These are phyloP conservation scores for Crocallis elinguaria DNA, from an alignment of 2,888 invertebrate species.

Conservation along the genomic window DNA sequence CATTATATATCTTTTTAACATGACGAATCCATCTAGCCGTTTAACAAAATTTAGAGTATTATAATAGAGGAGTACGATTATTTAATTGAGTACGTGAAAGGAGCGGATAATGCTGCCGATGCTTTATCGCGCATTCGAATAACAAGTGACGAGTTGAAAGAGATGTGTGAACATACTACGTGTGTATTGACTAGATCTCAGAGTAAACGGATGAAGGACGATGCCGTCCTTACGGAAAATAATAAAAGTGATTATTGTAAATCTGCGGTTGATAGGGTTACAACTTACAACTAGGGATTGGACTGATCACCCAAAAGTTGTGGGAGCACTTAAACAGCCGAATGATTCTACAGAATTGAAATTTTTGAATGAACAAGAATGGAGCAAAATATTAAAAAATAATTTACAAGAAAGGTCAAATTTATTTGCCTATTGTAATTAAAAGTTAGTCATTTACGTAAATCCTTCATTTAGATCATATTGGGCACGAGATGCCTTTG, in stretches of 20 bases:
- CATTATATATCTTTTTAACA: constrained; percentile 24
- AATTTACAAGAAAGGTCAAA: too few species aligned
- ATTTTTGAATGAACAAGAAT: neutral
- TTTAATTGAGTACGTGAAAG: constrained; percentile 15
- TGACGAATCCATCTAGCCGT: constrained; percentile 10
- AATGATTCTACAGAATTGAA: neutral
- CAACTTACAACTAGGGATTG: neutral
- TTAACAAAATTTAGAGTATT: constrained; percentile 11
- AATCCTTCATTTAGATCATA: too few species aligned
- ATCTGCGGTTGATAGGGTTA: neutral
- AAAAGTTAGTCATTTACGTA: too few species aligned
- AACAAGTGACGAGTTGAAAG: constrained; percentile 21
- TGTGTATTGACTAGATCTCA: constrained; percentile 11
- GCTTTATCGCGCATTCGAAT: constrained; percentile 21
- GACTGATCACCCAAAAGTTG: neutral
- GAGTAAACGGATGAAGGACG: neutral
- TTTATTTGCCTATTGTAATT: too few species aligned
- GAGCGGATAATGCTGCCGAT: constrained; percentile 25
- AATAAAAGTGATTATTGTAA: neutral
- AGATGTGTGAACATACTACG: constrained; percentile 12
- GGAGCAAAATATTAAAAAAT: neutral
- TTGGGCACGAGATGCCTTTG: too few species aligned
- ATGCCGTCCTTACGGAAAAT: neutral
- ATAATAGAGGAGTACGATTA: constrained; percentile 18
- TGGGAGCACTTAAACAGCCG: neutral